These are phyloP conservation scores for Hyposoter didymator DNA, from an alignment of 2,888 invertebrate genomes.

Conservation along the genomic window DNA sequence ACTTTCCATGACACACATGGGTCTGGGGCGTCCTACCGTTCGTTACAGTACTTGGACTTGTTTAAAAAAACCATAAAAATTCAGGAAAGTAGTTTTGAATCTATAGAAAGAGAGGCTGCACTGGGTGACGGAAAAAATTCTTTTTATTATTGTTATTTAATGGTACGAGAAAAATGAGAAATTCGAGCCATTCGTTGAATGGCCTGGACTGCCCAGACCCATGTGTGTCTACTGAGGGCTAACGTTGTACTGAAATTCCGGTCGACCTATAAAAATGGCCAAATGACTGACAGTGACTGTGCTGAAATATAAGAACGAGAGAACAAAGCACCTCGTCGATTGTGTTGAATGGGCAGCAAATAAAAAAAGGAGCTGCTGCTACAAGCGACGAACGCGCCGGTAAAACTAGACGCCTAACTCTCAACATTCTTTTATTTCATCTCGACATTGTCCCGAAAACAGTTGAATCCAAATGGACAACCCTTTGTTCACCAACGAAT, in stretches of 20 bases:
- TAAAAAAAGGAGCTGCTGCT: background rate
- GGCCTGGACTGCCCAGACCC: too few relatives aligned
- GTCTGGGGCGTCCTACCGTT: too few relatives aligned
- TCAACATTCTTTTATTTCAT: slow-evolving; percentile 42
- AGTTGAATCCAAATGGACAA: slow-evolving; percentile 49
- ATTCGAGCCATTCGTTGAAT: too few relatives aligned
- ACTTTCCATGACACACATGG: too few relatives aligned
- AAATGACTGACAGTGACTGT: background rate
- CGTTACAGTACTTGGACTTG: too few relatives aligned
- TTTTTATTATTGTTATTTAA: too few relatives aligned
- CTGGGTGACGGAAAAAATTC: too few relatives aligned
- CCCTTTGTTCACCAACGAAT: slow-evolving; percentile 34
- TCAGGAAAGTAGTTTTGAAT: too few relatives aligned
- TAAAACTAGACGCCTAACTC: slow-evolving; percentile 24
- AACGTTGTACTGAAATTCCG: background rate
- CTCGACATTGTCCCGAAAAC: slow-evolving; percentile 55
- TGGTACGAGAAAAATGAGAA: too few relatives aligned
- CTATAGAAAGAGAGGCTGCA: too few relatives aligned
- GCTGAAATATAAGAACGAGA: background rate
- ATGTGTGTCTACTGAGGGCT: too few relatives aligned
- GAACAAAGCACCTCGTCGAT: background rate
- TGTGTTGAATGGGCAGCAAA: slow-evolving; percentile 1
- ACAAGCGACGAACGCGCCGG: slow-evolving; percentile 5
- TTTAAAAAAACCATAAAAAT: too few relatives aligned
- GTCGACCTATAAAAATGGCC: background rate